These are phyloP conservation scores for Lysiphlebus fabarum DNA, from an alignment of 1,140 invertebrate genomes.

Conservation along the genomic window DNA sequence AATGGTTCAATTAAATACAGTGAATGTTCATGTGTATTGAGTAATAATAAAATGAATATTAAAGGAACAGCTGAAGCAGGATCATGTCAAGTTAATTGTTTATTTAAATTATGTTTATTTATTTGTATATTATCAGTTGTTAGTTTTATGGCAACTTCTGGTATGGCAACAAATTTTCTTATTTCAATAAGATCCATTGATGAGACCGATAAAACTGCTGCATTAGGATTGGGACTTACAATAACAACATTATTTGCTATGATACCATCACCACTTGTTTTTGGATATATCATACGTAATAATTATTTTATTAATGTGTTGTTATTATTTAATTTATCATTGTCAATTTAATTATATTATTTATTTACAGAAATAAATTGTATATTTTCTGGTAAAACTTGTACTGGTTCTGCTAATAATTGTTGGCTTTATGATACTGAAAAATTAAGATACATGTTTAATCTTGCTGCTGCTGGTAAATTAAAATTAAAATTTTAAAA, in stretches of 20 bases:
- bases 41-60: conserved; percentile 23
- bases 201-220: conserved; percentile 69
- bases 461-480: conserved; percentile 65
- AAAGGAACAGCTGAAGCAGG: conserved; percentile 58
- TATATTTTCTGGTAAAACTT: conserved; percentile 72
- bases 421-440: conserved; percentile 71
- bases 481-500: conserved; percentile 14
- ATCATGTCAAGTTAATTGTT: conserved; percentile 65
- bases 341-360: neutral
- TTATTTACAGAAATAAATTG: conserved; percentile 62
- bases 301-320: conserved; percentile 5
- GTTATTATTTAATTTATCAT: neutral
- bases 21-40: conserved; percentile 59
- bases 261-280: conserved; percentile 71
- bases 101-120: conserved; percentile 64
- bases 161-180: conserved; percentile 66
- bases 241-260: conserved; percentile 68
- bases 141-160: conserved; percentile 66
- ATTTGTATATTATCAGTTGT: conserved; percentile 65
- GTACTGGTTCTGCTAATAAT: conserved; percentile 64
- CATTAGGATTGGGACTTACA: conserved; percentile 66
- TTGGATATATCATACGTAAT: conserved; percentile 68
- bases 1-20: conserved; percentile 47
- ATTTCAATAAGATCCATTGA: conserved; percentile 69
- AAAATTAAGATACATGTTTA: conserved; percentile 62